Base-by-base conservation (phyloP, 92 coral and sea anemone species). In the Galaxea fascicularis region DNA sequence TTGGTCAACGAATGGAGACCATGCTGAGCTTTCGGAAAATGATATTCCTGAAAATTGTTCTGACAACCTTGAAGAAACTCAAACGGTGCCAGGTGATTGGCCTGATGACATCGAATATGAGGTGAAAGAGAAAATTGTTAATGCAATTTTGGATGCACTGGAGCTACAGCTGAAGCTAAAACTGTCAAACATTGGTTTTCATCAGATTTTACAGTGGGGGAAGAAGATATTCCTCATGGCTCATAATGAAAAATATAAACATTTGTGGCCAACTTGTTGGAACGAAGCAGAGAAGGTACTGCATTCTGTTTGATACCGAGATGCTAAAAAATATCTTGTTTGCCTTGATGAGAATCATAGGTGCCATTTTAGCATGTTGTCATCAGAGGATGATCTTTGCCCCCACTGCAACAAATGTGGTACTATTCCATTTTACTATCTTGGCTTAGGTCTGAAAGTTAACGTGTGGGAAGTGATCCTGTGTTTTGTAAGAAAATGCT, bases 111-210 rank as follows among this genome's bases (percentile, higher is more conserved):
- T 21, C n/a, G n/a, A n/a, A n/a, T n/a, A n/a, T n/a, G n/a, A 29
- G 73, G 73, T 68, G 35, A 68, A 68, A 49, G 74, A 79, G 72
- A 79, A 79, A 75, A 82, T 82, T 22, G 45, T 82, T 10, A 51
- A 71, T 57, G 69, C 82, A 52, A 74, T 84, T 74, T 65, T 74
- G 15, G 82, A 74, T 84, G 88, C 82, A 52, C 88, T 84, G 45
- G 74, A 60, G 45, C 64, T 74, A 10, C 88, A 84, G 64, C 80
- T 84, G 28, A 74, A 84, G 62, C 53, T 84, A 70, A 84, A 73
- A 74, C 58, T 84, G 26, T 74, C 88, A 65, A 74, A 84, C 73
- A 74, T 84, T 54, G 88, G 87, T 17, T 82, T 82, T 75, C 73
- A 82, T 49, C 86, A 82, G 31, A 82, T 71, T 56, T 58, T 71